phyloP scores from a whole-genome alignment of 2,888 invertebrate genomes.

The Bimastos eiseni region DNA sequence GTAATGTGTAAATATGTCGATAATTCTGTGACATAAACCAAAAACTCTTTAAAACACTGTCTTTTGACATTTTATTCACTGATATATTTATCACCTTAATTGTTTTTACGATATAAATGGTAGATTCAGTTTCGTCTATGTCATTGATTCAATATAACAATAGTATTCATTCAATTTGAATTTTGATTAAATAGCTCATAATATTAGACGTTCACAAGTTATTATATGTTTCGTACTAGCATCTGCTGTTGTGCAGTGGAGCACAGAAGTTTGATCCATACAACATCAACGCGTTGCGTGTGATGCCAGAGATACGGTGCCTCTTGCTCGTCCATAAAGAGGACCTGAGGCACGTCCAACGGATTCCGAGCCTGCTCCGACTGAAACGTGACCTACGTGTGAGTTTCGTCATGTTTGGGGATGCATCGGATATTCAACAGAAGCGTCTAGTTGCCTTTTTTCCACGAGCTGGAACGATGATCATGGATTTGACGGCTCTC shows the following conservation, averaged over 20 bases:
- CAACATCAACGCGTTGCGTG: slow-evolving; percentile 28
- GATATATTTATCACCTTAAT: no score
- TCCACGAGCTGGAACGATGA: slow-evolving; percentile 32
- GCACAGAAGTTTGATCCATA: slow-evolving; percentile 30
- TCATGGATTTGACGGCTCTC: slow-evolving; percentile 31
- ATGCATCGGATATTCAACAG: slow-evolving; percentile 29
- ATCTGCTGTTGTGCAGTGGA: slow-evolving; percentile 15
- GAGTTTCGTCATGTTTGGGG: slow-evolving; percentile 22
- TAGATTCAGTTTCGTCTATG: neutral
- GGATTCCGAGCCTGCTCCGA: slow-evolving; percentile 29
- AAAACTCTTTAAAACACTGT: neutral
- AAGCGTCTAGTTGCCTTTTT: slow-evolving; percentile 27
- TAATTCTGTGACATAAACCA: neutral
- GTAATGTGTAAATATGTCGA: neutral
- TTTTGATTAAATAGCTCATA: neutral
- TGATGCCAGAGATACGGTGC: slow-evolving; percentile 31
- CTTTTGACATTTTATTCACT: neutral
- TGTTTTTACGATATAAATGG: neutral
- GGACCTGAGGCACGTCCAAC: slow-evolving; percentile 24
- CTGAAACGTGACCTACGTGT: slow-evolving; percentile 33
- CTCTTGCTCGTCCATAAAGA: slow-evolving; percentile 30
- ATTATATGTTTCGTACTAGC: neutral
- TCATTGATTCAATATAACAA: neutral
- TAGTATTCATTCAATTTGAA: neutral
- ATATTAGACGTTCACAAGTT: neutral